Evolutionary conservation across 2,888 invertebrate species (phyloP).

Genomic region (Chloroclystis v-ata): DNA sequence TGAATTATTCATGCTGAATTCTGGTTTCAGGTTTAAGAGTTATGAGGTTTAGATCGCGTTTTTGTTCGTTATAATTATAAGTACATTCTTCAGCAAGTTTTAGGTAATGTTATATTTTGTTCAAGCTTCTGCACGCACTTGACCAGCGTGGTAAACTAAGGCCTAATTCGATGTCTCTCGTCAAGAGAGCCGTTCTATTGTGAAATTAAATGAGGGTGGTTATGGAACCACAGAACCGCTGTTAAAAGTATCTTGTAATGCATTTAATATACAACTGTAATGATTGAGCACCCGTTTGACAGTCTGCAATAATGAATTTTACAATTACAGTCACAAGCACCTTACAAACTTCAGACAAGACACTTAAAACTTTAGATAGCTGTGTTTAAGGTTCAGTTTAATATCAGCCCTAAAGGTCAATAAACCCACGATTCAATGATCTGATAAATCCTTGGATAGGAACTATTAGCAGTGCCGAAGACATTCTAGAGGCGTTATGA

Average conservation of each 20-base stretch:
- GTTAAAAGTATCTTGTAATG: no score
- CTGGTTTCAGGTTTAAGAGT: no score
- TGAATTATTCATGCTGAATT: background rate
- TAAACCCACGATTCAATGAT: constrained; percentile 38
- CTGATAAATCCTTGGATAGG: constrained; percentile 45
- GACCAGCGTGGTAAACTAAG: no score
- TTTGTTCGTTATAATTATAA: no score
- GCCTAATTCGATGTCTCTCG: no score
- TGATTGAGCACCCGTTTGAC: constrained; percentile 34
- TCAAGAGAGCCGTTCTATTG: no score
- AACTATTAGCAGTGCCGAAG: constrained; percentile 41
- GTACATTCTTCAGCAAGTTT: no score
- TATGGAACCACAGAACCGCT: no score
- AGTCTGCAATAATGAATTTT: constrained; percentile 43
- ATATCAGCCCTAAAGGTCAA: constrained; percentile 24
- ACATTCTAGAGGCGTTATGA: constrained; percentile 41
- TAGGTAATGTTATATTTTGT: no score
- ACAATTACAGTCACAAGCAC: constrained; percentile 35
- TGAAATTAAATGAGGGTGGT: no score
- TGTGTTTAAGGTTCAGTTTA: constrained; percentile 15
- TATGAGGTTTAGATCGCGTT: no score
- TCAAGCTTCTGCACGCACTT: no score
- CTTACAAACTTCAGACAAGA: constrained; percentile 23
- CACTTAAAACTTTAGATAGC: constrained; percentile 21
- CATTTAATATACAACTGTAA: background rate